A percentile compares a stretch with the other conserved stretches of the same genome.
These are phyloP conservation scores for Galemys pyrenaicus DNA, from an alignment of 2,113 vertebrate species.

Conservation along the genomic window DNA sequence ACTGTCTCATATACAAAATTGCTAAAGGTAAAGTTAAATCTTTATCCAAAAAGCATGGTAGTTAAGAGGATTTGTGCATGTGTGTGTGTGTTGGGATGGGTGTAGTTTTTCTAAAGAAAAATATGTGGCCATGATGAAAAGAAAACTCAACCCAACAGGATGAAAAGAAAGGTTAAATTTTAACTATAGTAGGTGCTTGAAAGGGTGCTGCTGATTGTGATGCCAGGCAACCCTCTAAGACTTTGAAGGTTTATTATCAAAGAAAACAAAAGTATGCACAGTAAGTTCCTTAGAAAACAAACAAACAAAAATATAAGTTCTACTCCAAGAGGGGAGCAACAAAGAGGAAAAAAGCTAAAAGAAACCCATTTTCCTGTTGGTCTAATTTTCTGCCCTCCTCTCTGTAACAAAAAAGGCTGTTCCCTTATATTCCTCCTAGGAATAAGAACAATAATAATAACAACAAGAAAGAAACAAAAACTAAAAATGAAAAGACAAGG, in stretches of 20 bases:
- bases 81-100: not conserved
- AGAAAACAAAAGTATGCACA: constrained; percentile 39
- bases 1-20: not conserved
- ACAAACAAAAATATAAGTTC: not conserved
- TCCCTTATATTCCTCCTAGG: too few species aligned
- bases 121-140: not conserved
- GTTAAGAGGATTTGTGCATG: not conserved
- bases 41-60: not conserved
- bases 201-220: constrained; percentile 13
- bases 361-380: not conserved
- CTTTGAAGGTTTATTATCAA: constrained; percentile 37
- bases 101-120: not conserved
- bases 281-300: constrained; percentile 41
- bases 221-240: constrained; percentile 2
- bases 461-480: too few species aligned
- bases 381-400: not conserved
- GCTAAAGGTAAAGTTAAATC: not conserved
- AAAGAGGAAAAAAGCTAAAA: not conserved
- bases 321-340: not conserved
- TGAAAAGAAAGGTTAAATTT: not conserved
- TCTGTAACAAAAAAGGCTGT: not conserved
- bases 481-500: too few species aligned
- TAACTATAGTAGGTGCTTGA: not conserved
- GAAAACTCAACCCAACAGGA: not conserved
- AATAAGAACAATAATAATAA: too few species aligned